Evolutionary conservation across 2,888 invertebrate species (phyloP), one percentile per base, ranked within the genome.

Genomic region (Sarcophaga caerulescens): DNA sequence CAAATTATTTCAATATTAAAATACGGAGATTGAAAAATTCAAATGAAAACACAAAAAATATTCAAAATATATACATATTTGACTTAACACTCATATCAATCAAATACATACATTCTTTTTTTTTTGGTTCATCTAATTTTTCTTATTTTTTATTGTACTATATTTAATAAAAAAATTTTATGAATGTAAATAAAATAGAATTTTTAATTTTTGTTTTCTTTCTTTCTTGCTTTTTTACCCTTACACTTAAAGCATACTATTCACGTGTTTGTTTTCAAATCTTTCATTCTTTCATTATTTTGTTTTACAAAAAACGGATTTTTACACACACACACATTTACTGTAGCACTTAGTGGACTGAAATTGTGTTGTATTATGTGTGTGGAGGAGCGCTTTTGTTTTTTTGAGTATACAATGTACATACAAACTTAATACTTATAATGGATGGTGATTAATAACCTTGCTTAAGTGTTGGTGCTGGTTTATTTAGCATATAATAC

Each of bases 1-100:
- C 85, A 85, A 82, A 83, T 85, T 85, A 83, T 83, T 85, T 85
- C n/a, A 35, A 79, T 68, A 68, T 25, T 35, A 85, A 68, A 73
- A 75, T 23, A 70, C 19, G 44, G 44, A 44, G 60, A 57, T 17
- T 14, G 5, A 52, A 52, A 52, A 52, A 52, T 52, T 52, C 52
- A 14, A 14, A 52, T 12, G 17, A 52, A 52, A 52, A 17, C 52
- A 14, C 1, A 47, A 52, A 47, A 52, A 14, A 4, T 14, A 52
- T 17, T 52, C 17, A 52, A 4, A 21, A 14, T 52, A 35, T 2
- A 10, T 35, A 35, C 35, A 10, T 35, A 35, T 35, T 68, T 63
- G 23, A 63, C 62, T 75, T 25, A 76, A 57, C 45, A 71, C 21
- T 25, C 44, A 35, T 19, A 45, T 70, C 70, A 70, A 70, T 44